Evolutionary conservation across 2,888 invertebrate genomes (phyloP).

Genomic region (Napeogenes sylphis): DNA sequence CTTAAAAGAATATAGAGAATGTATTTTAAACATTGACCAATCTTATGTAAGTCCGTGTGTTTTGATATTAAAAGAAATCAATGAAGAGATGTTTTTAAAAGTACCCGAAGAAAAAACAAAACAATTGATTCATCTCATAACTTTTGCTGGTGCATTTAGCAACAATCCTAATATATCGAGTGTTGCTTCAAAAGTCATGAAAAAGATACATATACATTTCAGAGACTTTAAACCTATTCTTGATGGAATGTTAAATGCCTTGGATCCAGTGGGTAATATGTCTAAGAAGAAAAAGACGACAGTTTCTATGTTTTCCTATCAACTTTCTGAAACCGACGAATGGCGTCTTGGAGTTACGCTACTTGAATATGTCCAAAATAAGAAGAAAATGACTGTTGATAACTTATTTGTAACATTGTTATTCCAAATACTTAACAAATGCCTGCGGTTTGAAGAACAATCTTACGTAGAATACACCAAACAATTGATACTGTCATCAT

Average conservation of each 20-base stretch:
- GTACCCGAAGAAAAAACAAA: constrained; percentile 67
- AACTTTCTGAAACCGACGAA: constrained; percentile 79
- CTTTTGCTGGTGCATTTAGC: constrained; percentile 76
- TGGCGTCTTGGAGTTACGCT: constrained; percentile 90
- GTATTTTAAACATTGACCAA: constrained; percentile 56
- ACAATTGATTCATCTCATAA: constrained; percentile 70
- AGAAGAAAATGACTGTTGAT: constrained; percentile 85
- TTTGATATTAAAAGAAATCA: constrained; percentile 77
- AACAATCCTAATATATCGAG: constrained; percentile 79
- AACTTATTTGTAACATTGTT: constrained; percentile 83
- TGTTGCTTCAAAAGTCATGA: constrained; percentile 80
- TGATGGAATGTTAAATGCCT: constrained; percentile 76
- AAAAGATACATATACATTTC: constrained; percentile 81
- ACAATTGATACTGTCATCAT: constrained; percentile 87
- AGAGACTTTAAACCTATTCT: constrained; percentile 78
- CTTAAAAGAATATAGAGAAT: constrained; percentile 73
- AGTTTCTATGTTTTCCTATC: constrained; percentile 72
- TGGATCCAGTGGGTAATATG: constrained; percentile 54
- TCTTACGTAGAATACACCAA: constrained; percentile 91
- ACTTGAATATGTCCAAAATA: constrained; percentile 90
- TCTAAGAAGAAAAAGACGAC: constrained; percentile 65
- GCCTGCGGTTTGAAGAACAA: constrained; percentile 88
- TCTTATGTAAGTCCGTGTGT: constrained; percentile 61
- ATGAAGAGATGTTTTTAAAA: constrained; percentile 73
- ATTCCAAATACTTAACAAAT: constrained; percentile 87